A percentile compares a stretch with the other conserved stretches of the same genome.
These are phyloP conservation scores for Microtus agrestis DNA, from an alignment of 2,797 vertebrate species.

Conservation along the genomic window DNA sequence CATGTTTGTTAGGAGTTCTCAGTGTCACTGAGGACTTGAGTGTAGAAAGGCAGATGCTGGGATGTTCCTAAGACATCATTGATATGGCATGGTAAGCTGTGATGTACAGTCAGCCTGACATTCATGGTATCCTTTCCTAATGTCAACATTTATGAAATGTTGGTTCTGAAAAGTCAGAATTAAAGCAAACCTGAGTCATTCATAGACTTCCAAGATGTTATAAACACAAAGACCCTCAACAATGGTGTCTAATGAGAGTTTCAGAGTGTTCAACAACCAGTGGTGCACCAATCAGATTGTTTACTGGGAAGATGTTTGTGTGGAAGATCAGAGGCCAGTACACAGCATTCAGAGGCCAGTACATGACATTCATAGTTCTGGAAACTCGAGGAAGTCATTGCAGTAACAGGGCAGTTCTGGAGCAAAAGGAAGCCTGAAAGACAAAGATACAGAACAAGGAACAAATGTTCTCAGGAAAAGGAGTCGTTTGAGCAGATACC, in stretches of 20 bases:
- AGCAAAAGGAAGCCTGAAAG: background rate
- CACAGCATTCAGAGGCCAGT: background rate
- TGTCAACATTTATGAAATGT: background rate
- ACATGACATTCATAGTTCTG: background rate
- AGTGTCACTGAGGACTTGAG: background rate
- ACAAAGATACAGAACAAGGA: conserved; percentile 28
- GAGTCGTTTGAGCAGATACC: conserved; percentile 6
- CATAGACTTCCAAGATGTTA: conserved; percentile 16
- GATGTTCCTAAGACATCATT: background rate
- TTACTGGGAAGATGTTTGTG: background rate
- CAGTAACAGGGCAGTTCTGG: background rate
- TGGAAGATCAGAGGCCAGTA: background rate
- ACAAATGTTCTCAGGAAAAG: conserved; percentile 17
- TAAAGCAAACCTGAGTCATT: background rate
- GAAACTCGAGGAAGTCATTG: background rate
- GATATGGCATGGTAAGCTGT: background rate
- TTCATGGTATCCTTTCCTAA: background rate
- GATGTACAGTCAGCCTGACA: background rate
- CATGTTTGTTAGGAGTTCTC: conserved; percentile 17
- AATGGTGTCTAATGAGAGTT: background rate
- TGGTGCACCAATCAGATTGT: background rate
- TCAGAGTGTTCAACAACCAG: background rate
- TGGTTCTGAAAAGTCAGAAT: background rate
- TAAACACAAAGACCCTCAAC: background rate
- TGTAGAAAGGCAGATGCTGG: background rate